phyloP scores from a whole-genome alignment of 1,140 invertebrate genomes.

The Drosophila micromelanica region DNA sequence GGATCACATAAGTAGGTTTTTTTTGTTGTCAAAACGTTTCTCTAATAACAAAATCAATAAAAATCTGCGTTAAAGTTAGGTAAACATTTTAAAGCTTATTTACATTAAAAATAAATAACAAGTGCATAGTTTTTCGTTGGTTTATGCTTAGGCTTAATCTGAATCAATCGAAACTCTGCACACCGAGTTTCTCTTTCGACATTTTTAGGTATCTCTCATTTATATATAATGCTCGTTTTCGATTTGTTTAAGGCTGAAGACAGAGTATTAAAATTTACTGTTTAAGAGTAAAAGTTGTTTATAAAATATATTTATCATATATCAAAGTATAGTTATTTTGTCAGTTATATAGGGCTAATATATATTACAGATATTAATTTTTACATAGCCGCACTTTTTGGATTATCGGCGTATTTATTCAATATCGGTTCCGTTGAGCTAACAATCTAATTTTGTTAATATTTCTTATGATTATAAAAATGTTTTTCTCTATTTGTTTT shows the following conservation, averaged over 20 bases:
- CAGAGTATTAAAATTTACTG: conserved; percentile 78
- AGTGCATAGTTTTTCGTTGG: conserved; percentile 55
- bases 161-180: conserved; percentile 13
- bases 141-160: conserved; percentile 48
- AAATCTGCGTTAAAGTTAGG: conserved; percentile 50
- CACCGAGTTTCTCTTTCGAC: conserved; percentile 15
- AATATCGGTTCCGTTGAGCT: conserved; percentile 49
- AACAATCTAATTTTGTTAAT: conserved; percentile 50
- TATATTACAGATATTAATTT: conserved; percentile 72
- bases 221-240: conserved; percentile 17
- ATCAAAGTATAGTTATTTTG: conserved; percentile 75
- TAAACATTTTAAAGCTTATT: conserved; percentile 74
- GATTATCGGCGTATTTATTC: conserved; percentile 3
- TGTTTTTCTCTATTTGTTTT: conserved; percentile 3
- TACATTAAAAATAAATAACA: conserved; percentile 77
- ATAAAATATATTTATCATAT: conserved; percentile 80
- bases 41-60: conserved; percentile 62
- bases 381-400: conserved; percentile 54
- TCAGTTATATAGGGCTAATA: conserved; percentile 51
- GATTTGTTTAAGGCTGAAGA: conserved; percentile 74
- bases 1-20: conserved; percentile 79
- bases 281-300: conserved; percentile 81
- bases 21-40: conserved; percentile 42
- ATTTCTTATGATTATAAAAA: conserved; percentile 24
- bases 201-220: conserved; percentile 40